Conservation (phyloP, 2,113 vertebrate species). For the Crotophaga sulcirostris region DNA sequence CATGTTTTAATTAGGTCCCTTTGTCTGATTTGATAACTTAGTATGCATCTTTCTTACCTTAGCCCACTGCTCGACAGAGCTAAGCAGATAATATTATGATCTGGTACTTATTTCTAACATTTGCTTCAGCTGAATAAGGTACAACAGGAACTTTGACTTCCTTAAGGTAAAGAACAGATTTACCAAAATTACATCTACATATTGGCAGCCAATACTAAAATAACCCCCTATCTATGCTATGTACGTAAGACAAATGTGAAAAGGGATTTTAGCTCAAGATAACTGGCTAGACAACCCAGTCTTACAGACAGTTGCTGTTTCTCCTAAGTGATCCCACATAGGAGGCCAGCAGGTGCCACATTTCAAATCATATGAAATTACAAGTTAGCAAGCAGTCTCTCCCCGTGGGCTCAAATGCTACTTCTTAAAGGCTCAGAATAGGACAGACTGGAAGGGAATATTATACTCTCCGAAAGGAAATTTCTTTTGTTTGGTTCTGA, state of each 20-base stretch:
- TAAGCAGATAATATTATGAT: neutral
- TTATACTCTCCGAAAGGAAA: slow-evolving; percentile 7
- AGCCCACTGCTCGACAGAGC: neutral
- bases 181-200: slow-evolving; percentile 29
- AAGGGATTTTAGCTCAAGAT: slow-evolving; percentile 59
- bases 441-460: slow-evolving; percentile 36
- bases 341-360: slow-evolving; percentile 70
- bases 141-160: neutral
- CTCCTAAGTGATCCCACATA: slow-evolving; percentile 57
- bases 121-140: neutral
- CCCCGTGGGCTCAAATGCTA: slow-evolving; percentile 67
- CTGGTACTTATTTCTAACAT: neutral
- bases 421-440: slow-evolving; percentile 67
- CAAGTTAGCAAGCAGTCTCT: slow-evolving; percentile 69
- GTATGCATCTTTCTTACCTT: slow-evolving; percentile 41
- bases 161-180: neutral
- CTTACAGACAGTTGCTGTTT: slow-evolving; percentile 54
- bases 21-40: slow-evolving; percentile 50
- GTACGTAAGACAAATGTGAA: neutral
- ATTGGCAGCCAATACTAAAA: slow-evolving; percentile 7
- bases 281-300: slow-evolving; percentile 23
- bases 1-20: slow-evolving; percentile 55
- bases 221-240: neutral
- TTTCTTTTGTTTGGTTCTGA: slow-evolving; percentile 22
- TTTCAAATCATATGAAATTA: slow-evolving; percentile 82